phyloP scores from a whole-genome alignment of 2,888 invertebrate genomes.

The Petrolisthes cinctipes region DNA sequence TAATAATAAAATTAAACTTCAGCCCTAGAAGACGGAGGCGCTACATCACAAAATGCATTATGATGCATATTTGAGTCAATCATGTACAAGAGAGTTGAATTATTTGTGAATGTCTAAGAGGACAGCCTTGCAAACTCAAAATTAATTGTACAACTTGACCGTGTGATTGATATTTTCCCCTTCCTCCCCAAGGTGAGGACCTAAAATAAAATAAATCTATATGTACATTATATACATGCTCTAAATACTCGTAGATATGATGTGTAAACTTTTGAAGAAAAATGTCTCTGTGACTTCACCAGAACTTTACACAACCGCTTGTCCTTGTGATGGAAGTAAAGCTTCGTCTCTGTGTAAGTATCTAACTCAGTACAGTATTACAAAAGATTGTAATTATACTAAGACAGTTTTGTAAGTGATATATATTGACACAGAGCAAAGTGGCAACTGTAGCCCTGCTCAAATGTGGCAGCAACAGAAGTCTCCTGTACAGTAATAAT shows the following conservation, averaged over 20 bases:
- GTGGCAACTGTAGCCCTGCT: slow-evolving; percentile 5
- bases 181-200: not conserved
- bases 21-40: too few species aligned
- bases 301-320: too few species aligned
- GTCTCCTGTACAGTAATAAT: slow-evolving; percentile 16
- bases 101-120: slow-evolving; percentile 1
- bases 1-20: too few species aligned
- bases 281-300: too few species aligned
- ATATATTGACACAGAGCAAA: too few species aligned
- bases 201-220: slow-evolving; percentile 3
- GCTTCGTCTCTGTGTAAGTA: not conserved
- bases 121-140: slow-evolving; percentile 37
- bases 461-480: slow-evolving; percentile 3
- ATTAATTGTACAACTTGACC: slow-evolving; percentile 34
- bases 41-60: too few species aligned
- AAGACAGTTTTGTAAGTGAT: slow-evolving; percentile 5
- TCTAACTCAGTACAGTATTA: slow-evolving; percentile 17
- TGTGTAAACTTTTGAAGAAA: too few species aligned
- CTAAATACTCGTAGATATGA: slow-evolving; percentile 6
- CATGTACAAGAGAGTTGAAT: too few species aligned
- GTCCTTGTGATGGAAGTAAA: not conserved
- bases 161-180: slow-evolving; percentile 2
- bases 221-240: slow-evolving; percentile 1
- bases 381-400: not conserved
- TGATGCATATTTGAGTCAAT: too few species aligned